Evolutionary conservation across 2,797 vertebrate genomes (phyloP), one percentile per base, ranked within the genome.

Genomic region (Coregonus ussuriensis): DNA sequence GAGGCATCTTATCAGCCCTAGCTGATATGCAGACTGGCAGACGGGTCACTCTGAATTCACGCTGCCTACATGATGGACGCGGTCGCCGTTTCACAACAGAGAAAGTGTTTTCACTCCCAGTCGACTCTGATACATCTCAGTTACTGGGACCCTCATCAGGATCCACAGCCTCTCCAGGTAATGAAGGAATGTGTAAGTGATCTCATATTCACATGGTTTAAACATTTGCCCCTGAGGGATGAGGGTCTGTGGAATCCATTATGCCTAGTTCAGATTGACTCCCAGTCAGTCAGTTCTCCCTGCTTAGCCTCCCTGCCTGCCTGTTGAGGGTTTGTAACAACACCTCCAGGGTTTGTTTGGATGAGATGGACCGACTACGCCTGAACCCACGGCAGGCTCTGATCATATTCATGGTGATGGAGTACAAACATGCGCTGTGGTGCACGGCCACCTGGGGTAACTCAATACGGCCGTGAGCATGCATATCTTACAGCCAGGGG

Each of bases 291-390:
- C 53, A 54, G 53, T 54, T 54, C 53, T 18, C 53, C 53, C 6
- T 18, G 53, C 15, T 54, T 18, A 18, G 53, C 15, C 53, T 15
- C 15, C 16, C 16, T 54, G 53, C 14, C 16, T 54, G 53, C 14
- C 53, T 54, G 41, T 47, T 47, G 82, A 89, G 82, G 85, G 84
- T 88, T 84, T 87, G 84, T 82, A 86, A 92, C 91, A 93, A 91
- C 92, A 92, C 88, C 86, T 91, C 74, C 80, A 75, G 79, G 89
- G 87, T 90, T 91, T 93, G 89, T 93, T 91, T 94, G 84, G 84
- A 86, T 79, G 77, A 13, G 53, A 4, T 54, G 77, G 76, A 47
- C 4, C 72, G 85, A 86, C 86, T 87, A 81, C 13, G 81, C 69
- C 68, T 72, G 77, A 88, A 86, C 91, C 87, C 82, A 84, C 71